Conservation (phyloP, 37 sponge, comb jelly and placozoan genomes). For the Amphimedon queenslandica region DNA sequence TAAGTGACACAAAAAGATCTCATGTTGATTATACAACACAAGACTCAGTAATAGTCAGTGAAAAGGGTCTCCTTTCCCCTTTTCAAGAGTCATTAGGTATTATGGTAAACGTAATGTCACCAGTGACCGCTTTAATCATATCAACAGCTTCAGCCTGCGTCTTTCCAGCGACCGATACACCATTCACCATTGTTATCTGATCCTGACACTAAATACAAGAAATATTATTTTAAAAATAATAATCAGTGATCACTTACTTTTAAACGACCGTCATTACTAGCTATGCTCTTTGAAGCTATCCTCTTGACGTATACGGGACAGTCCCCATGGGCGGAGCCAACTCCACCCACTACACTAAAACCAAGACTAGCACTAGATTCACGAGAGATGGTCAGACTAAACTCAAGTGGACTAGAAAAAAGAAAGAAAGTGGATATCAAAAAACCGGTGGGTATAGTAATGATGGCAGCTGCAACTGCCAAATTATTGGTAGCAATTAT, state of each 20-base stretch:
- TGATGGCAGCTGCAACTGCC: background rate
- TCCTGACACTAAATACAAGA: background rate
- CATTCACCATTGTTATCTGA: background rate
- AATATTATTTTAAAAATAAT: background rate
- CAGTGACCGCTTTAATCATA: constrained; percentile 48
- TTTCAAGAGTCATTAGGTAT: constrained; percentile 14
- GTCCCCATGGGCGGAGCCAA: constrained; percentile 74
- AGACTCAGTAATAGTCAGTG: too few species aligned
- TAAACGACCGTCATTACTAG: constrained; percentile 76
- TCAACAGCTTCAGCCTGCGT: constrained; percentile 62
- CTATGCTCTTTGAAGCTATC: constrained; percentile 68
- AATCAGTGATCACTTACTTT: background rate
- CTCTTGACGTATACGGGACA: constrained; percentile 83
- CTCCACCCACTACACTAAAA: constrained; percentile 91
- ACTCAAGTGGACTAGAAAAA: constrained; percentile 19
- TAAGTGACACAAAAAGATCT: too few species aligned
- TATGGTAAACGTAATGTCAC: constrained; percentile 47
- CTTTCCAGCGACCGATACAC: constrained; percentile 29
- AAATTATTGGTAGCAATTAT: background rate
- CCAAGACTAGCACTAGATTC: constrained; percentile 58
- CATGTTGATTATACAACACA: too few species aligned
- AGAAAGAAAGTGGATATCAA: background rate
- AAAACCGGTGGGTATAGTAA: background rate
- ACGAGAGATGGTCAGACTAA: constrained; percentile 25
- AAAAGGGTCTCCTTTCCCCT: too few species aligned